Evolutionary conservation across 2,888 invertebrate species (phyloP).

Genomic region (Torymus auratus): DNA sequence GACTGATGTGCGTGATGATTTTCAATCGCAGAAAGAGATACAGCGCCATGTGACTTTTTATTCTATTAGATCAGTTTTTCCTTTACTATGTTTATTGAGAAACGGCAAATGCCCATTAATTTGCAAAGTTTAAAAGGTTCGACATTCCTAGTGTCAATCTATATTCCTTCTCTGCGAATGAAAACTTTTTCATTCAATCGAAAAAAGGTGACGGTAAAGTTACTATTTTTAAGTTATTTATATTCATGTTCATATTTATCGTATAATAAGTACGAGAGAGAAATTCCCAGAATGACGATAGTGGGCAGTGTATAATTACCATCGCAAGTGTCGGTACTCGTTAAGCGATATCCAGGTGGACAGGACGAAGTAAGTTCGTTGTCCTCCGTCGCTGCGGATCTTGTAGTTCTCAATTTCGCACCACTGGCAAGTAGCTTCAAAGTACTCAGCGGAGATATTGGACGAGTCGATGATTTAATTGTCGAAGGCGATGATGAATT

Average conservation of each 20-base stretch:
- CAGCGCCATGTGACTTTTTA: background rate
- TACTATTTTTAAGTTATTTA: no score
- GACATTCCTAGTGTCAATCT: no score
- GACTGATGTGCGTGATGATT: background rate
- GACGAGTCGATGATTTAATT: background rate
- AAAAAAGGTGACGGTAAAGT: no score
- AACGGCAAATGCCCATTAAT: no score
- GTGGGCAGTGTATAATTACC: conserved; percentile 66
- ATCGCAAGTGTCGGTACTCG: conserved; percentile 69
- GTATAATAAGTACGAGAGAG: no score
- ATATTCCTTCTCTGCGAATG: no score
- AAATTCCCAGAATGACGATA: background rate
- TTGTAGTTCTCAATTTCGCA: conserved; percentile 57
- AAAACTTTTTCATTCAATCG: no score
- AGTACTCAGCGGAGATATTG: background rate
- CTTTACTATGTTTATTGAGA: no score
- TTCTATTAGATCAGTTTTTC: no score
- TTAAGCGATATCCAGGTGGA: conserved; percentile 72
- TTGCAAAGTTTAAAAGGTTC: no score
- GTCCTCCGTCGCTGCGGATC: conserved; percentile 58
- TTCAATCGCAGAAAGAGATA: background rate
- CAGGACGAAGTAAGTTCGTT: conserved; percentile 66
- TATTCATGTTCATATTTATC: no score
- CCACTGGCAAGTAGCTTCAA: conserved; percentile 33
- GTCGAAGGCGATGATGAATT: no score